Percentiles rank a stretch among this genome's conserved stretches.
phyloP scores from a whole-genome alignment of 2,113 vertebrate species.

The Halichoerus grypus region DNA sequence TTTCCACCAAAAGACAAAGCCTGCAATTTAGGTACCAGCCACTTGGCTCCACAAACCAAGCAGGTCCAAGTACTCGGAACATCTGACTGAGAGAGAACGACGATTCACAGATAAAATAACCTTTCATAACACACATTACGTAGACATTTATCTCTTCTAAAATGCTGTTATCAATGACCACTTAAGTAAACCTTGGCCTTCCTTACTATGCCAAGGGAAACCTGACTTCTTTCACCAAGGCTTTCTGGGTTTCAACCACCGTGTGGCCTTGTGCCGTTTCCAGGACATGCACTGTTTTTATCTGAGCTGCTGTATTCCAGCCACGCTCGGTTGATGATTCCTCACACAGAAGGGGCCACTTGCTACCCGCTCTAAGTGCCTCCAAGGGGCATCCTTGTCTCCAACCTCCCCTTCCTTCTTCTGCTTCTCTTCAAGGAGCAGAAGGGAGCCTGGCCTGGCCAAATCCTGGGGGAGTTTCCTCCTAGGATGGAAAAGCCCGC shows the following conservation, averaged over 20 bases:
- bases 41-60: background rate
- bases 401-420: background rate
- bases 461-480: background rate
- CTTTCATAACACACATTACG: background rate
- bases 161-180: constrained; percentile 5
- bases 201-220: constrained; percentile 1
- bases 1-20: constrained; percentile 14
- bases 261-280: background rate
- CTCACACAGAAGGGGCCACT: background rate
- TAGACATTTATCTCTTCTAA: constrained; percentile 11
- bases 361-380: background rate
- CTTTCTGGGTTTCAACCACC: background rate
- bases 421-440: background rate
- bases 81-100: background rate
- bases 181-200: background rate
- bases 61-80: background rate
- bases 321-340: background rate
- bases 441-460: background rate
- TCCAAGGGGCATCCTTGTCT: background rate
- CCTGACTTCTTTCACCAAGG: background rate
- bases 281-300: background rate
- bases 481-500: background rate
- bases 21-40: background rate
- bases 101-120: background rate
- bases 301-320: background rate